phyloP scores from a whole-genome alignment of 2,797 vertebrate genomes.

The Trachurus trachurus region DNA sequence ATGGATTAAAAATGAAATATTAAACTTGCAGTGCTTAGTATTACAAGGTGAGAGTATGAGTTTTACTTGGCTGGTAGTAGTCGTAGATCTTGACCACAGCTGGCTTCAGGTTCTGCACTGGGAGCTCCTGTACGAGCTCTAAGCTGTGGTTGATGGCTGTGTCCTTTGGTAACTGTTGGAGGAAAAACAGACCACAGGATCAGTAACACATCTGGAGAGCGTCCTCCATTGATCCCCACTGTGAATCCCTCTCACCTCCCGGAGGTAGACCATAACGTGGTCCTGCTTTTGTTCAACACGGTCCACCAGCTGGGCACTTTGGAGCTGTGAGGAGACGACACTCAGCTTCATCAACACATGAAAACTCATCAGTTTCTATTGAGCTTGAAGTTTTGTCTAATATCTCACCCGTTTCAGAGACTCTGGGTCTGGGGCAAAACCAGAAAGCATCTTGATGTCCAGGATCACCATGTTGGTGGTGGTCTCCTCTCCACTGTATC shows the following conservation, averaged over 20 bases:
- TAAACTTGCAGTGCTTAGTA: background rate
- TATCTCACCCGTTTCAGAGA: conserved; percentile 68
- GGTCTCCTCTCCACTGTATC: conserved; percentile 62
- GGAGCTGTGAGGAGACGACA: conserved; percentile 52
- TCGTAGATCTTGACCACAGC: conserved; percentile 81
- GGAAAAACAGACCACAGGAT: too few species aligned
- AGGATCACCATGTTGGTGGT: conserved; percentile 81
- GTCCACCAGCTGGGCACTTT: conserved; percentile 35
- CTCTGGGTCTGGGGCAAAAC: conserved; percentile 60
- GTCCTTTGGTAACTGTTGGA: too few species aligned
- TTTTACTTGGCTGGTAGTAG: conserved; percentile 84
- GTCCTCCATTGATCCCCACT: too few species aligned
- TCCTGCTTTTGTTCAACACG: conserved; percentile 58
- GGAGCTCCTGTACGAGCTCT: too few species aligned
- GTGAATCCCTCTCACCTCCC: too few species aligned
- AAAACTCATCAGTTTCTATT: background rate
- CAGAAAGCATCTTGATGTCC: conserved; percentile 81
- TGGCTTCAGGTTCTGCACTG: too few species aligned
- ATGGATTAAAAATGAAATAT: too few species aligned
- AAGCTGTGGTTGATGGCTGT: too few species aligned
- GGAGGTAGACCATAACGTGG: too few species aligned
- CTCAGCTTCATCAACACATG: background rate
- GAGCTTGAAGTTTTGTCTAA: background rate
- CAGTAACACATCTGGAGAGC: too few species aligned
- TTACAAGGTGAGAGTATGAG: background rate